Evolutionary conservation across 2,888 invertebrate genomes (phyloP), one percentile per base, ranked within the genome.

Genomic region (Pachycephus smyrnensis): DNA sequence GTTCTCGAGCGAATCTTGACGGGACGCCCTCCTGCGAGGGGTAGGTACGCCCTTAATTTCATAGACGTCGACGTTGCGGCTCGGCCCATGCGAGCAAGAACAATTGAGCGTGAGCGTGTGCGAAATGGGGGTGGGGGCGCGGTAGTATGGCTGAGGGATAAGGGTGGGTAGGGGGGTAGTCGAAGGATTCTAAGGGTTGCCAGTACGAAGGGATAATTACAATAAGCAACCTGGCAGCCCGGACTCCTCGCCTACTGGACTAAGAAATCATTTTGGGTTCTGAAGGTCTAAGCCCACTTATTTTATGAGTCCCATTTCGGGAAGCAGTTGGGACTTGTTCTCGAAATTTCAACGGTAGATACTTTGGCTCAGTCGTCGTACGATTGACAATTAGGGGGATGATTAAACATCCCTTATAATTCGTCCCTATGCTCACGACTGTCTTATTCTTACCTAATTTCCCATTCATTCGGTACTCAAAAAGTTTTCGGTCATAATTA

Each of bases 51-150:
- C 86, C 88, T 88, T 88, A 88, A 88, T 88, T 88, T 88, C 86
- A 88, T 88, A 86, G 87, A 87, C 85, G 87, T 86, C 71, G 71
- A 77, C 76, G 69, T 76, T 68, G 75, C 78, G 71, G 81, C 78
- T 75, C 75, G 79, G 82, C 77, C 73, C 86, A 86, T 87, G 84
- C 85, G 86, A 88, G 87, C 88, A 88, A 86, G 88, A 88, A 89
- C 88, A 88, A 89, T 89, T 84, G 86, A 86, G 87, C 88, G 84
- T 82, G 82, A 88, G 88, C 88, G 88, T 87, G 87, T 86, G 86
- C 85, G 81, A 81, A 84, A 79, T 80, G 84, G 85, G 85, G 83
- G 82, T 82, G 82, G 37, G 71, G 31, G 31, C 31, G 6, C 31
- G 15, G 12, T 30, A 0, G 30, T 71, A 79, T 75, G 80, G 84